Evolutionary conservation across 2,888 invertebrate species (phyloP), one percentile per base, ranked within the genome.

Genomic region (Psylliodes chrysocephalus): DNA sequence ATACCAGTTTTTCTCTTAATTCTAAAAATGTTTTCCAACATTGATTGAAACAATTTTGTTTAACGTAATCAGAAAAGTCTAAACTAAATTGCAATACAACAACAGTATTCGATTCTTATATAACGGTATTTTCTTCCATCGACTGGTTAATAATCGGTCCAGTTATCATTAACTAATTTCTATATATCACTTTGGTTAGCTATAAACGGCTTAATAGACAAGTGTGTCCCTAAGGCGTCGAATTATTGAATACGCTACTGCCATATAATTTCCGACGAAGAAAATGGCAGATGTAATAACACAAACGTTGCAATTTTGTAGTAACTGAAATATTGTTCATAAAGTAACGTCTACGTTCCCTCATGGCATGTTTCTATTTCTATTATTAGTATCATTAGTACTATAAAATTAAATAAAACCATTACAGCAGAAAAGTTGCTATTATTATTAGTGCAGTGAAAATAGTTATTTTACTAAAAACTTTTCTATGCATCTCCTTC

Each of bases 251-350:
- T 35, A 18, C 18, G 52, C 52, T 52, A 35, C 52, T 38, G 52
- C 19, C 52, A 25, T 38, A 52, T 38, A 52, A 52, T 52, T 52
- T 52, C 38, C 38, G 6, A 18, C 19, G 8, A 28, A 52, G 42
- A 42, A 42, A 42, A 42, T 42, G 18, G 42, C 28, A 28, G 25
- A 57, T 47, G 49, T 8, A 57, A 57, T 57, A 49, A 46, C 19
- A 14, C 15, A 57, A 57, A 47, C 22, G 42, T 55, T 44, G 56
- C 47, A 57, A 35, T 57, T 35, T 19, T 25, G 35, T 47, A 3
- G 15, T 15, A n/a, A 55, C 22, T 55, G 55, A 55, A 55, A 55
- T 55, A 55, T 55, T 55, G 22, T 28, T 44, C 33, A 54, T 54
- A 42, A 55, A 55, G 18, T 55, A 55, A 30, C 19, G 55, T 55